These are phyloP conservation scores for Verasper variegatus DNA, from an alignment of 2,113 vertebrate genomes.

Conservation along the genomic window DNA sequence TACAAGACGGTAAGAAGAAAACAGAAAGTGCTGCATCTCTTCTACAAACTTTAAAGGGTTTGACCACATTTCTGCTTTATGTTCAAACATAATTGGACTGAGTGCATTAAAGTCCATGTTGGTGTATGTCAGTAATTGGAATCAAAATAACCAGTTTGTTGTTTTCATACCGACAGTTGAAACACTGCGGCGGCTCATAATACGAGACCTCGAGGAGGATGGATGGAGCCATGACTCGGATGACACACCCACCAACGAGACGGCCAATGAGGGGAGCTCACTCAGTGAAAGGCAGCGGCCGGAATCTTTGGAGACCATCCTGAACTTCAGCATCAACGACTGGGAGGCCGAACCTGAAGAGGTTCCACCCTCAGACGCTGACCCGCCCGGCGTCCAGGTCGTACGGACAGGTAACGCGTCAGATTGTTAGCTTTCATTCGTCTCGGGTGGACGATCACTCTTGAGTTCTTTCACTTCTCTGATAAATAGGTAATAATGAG, in stretches of 20 bases:
- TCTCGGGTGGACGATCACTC: no score
- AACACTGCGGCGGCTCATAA: constrained; percentile 77
- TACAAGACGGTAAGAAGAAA: constrained; percentile 77
- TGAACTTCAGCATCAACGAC: constrained; percentile 41
- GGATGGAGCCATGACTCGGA: constrained; percentile 78
- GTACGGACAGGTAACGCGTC: constrained; percentile 78
- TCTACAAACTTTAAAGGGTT: neutral
- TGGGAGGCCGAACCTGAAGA: constrained; percentile 55
- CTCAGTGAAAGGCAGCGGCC: constrained; percentile 37
- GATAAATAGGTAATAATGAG: no score
- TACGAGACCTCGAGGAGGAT: constrained; percentile 74
- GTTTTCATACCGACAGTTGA: constrained; percentile 69
- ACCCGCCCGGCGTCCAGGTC: constrained; percentile 59
- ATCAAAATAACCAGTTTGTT: neutral
- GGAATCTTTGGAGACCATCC: constrained; percentile 57
- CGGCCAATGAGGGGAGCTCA: constrained; percentile 58
- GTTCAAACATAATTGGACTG: neutral
- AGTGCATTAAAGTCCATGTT: no score
- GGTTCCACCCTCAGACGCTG: constrained; percentile 19
- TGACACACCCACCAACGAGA: constrained; percentile 80
- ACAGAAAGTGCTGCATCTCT: no score
- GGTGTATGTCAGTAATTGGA: no score
- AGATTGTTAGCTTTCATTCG: neutral
- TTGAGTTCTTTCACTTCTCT: no score
- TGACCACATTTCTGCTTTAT: neutral